Evolutionary conservation across 2,113 vertebrate genomes (phyloP).

Genomic region (Nannobrachium achirus): DNA sequence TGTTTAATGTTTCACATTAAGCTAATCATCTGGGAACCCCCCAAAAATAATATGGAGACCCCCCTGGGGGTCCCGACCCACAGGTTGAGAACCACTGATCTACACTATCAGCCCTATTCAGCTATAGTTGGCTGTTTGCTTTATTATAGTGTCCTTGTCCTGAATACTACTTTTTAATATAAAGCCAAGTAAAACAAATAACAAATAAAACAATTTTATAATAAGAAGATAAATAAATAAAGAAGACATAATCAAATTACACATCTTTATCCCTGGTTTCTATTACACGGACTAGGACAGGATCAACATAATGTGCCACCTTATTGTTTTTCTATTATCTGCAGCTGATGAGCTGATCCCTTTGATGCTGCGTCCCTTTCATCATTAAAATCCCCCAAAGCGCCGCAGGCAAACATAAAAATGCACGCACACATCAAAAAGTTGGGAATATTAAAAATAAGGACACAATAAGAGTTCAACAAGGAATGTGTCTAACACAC

Average conservation of each 20-base stretch:
- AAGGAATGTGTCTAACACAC: conserved; percentile 33
- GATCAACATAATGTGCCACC: conserved; percentile 42
- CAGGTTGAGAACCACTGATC: too few species aligned
- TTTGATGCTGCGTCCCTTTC: conserved; percentile 74
- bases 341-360: conserved; percentile 73
- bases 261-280: conserved; percentile 51
- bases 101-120: too few species aligned
- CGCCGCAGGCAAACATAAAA: conserved; percentile 55
- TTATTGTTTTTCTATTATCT: conserved; percentile 73
- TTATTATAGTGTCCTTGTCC: conserved; percentile 34
- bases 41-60: too few species aligned
- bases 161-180: conserved; percentile 36
- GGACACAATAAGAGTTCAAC: conserved; percentile 30
- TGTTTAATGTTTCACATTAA: too few species aligned
- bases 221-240: conserved; percentile 7
- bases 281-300: conserved; percentile 41
- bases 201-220: not conserved
- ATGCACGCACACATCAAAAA: conserved; percentile 52
- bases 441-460: conserved; percentile 48
- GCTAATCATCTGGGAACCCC: too few species aligned
- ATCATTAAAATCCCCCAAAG: conserved; percentile 60
- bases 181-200: conserved; percentile 13
- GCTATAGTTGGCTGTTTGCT: conserved; percentile 13
- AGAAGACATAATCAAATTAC: conserved; percentile 58
- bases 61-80: too few species aligned